phyloP scores from a whole-genome alignment of 1,140 invertebrate species.

The Agrilus planipennis region DNA sequence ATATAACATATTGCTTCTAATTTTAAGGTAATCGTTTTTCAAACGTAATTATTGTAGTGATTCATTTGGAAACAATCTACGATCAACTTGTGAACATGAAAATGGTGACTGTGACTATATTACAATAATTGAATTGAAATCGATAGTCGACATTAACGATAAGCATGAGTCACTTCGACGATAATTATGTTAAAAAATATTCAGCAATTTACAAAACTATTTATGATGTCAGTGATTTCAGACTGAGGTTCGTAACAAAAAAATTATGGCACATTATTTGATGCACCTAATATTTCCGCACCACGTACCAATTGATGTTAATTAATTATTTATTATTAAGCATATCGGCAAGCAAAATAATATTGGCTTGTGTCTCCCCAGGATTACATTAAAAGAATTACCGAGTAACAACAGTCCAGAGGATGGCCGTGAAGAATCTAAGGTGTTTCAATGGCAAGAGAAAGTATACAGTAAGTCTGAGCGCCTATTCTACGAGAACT shows the following conservation, averaged over 20 bases:
- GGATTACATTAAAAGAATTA: constrained; percentile 14
- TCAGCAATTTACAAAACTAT: constrained; percentile 22
- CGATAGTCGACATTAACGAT: background rate
- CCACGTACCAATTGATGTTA: background rate
- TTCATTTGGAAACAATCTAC: background rate
- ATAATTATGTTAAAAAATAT: constrained; percentile 15
- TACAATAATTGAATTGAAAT: too few relatives aligned
- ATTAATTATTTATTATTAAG: background rate
- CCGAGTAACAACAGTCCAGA: too few relatives aligned
- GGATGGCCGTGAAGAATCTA: constrained; percentile 9
- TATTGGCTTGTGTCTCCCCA: constrained; percentile 6
- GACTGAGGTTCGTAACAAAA: constrained; percentile 18
- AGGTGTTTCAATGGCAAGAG: constrained; percentile 25
- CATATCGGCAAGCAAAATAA: background rate
- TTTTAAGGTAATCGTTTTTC: too few relatives aligned
- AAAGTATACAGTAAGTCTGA: constrained; percentile 26
- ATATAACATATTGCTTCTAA: too few relatives aligned
- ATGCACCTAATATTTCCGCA: background rate
- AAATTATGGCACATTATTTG: too few relatives aligned
- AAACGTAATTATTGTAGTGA: constrained; percentile 6
- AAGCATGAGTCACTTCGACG: too few relatives aligned
- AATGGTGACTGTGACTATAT: background rate
- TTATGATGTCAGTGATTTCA: constrained; percentile 23
- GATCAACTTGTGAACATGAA: background rate
- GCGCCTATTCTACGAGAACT: constrained; percentile 19